These are phyloP conservation scores for Apamea epomidion DNA, from an alignment of 2,888 invertebrate genomes.

Conservation along the genomic window DNA sequence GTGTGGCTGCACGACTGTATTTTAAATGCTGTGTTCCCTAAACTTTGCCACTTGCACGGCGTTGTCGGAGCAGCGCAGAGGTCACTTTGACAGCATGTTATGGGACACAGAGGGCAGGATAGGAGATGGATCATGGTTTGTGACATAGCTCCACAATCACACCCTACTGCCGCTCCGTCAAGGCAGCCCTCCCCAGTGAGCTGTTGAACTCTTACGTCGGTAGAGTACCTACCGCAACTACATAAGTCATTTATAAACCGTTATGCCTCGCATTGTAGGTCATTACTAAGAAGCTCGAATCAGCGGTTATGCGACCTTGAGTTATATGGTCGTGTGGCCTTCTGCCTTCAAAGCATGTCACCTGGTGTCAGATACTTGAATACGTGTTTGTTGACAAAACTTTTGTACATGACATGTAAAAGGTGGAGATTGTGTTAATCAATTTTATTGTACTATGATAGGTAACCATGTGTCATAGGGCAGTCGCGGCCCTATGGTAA, in stretches of 20 bases:
- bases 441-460: conserved; percentile 3
- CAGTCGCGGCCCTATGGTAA: neutral
- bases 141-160: too few relatives aligned
- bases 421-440: conserved; percentile 32
- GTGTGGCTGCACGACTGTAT: too few relatives aligned
- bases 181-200: neutral
- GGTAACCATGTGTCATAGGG: neutral
- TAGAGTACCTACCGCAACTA: conserved; percentile 4
- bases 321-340: conserved; percentile 42
- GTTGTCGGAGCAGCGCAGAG: too few relatives aligned
- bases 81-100: too few relatives aligned
- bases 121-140: too few relatives aligned
- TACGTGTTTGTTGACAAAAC: conserved; percentile 41
- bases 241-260: conserved; percentile 30
- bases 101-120: too few relatives aligned
- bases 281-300: conserved; percentile 56
- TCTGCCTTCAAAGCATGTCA: conserved; percentile 22
- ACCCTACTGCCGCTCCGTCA: too few relatives aligned
- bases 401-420: conserved; percentile 23
- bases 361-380: conserved; percentile 9
- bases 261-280: conserved; percentile 46
- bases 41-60: too few relatives aligned
- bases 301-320: conserved; percentile 58
- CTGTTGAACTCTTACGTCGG: neutral
- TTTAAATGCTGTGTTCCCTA: too few relatives aligned